Evolutionary conservation across 2,888 invertebrate species (phyloP).

Genomic region (Drosophila aldrichi): DNA sequence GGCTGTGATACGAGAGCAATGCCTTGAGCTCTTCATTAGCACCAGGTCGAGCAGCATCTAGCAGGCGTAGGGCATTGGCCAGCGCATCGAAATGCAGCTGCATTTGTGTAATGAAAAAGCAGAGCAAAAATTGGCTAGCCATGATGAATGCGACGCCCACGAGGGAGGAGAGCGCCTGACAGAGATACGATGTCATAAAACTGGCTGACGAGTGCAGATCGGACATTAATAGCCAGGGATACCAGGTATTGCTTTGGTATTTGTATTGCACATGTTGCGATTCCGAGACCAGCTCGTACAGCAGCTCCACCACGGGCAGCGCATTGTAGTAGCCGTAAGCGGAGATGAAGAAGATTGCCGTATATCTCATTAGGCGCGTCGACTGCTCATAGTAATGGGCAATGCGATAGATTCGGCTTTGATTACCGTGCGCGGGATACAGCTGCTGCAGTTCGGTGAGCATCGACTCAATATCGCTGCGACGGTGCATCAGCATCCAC

Average conservation of each 20-base stretch:
- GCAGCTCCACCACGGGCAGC: slow-evolving; percentile 63
- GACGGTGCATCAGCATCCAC: slow-evolving; percentile 58
- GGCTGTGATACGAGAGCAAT: slow-evolving; percentile 71
- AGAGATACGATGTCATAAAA: slow-evolving; percentile 59
- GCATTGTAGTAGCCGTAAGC: slow-evolving; percentile 68
- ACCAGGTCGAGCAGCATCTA: slow-evolving; percentile 52
- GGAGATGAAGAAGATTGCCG: slow-evolving; percentile 60
- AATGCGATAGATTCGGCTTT: slow-evolving; percentile 43
- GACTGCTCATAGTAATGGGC: slow-evolving; percentile 57
- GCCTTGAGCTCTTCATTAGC: slow-evolving; percentile 63
- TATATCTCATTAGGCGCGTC: slow-evolving; percentile 58
- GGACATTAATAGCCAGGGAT: slow-evolving; percentile 74
- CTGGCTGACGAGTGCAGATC: slow-evolving; percentile 35
- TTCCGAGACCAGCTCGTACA: slow-evolving; percentile 57
- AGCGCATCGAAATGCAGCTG: slow-evolving; percentile 77
- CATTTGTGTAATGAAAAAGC: slow-evolving; percentile 75
- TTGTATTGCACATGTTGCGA: slow-evolving; percentile 51
- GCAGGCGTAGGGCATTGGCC: slow-evolving; percentile 46
- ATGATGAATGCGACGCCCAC: slow-evolving; percentile 66
- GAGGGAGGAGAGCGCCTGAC: slow-evolving; percentile 65
- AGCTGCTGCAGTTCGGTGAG: slow-evolving; percentile 48
- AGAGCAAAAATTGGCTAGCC: slow-evolving; percentile 71
- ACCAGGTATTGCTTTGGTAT: slow-evolving; percentile 82
- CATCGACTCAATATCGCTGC: slow-evolving; percentile 56
- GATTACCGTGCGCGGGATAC: not conserved